A percentile compares a stretch with the other conserved stretches of the same genome.
Conservation (phyloP, 2,113 vertebrate species). For the Taurulus bubalis region DNA sequence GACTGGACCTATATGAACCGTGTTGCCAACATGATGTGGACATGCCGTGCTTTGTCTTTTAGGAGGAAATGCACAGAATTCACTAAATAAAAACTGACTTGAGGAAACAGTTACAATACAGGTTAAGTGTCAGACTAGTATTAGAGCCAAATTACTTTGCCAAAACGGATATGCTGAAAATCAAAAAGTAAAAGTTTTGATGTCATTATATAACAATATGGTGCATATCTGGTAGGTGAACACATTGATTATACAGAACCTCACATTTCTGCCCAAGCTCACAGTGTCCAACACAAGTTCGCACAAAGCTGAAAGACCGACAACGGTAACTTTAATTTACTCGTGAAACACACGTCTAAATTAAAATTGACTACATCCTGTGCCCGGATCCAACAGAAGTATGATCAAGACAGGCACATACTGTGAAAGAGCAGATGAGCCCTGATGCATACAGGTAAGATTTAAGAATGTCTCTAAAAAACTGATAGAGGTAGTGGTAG, state of each 20-base stretch:
- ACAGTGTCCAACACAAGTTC: not conserved
- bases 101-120: not conserved
- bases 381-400: not conserved
- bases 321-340: not conserved
- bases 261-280: not conserved
- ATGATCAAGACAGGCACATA: not conserved
- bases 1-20: constrained; percentile 10
- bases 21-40: not conserved
- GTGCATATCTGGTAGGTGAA: not conserved
- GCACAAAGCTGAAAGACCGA: not conserved
- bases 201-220: not conserved
- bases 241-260: not conserved
- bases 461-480: not conserved
- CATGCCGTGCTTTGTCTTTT: not conserved
- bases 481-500: not conserved
- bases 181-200: not conserved
- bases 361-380: not conserved
- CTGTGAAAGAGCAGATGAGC: not conserved
- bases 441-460: not conserved
- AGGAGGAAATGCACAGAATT: not conserved
- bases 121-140: not conserved
- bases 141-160: not conserved
- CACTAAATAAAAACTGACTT: not conserved
- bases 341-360: not conserved
- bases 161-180: not conserved